A percentile compares a stretch with the other conserved stretches of the same genome.
Conservation (phyloP, 2,888 invertebrate species). For the Xylota segnis region DNA sequence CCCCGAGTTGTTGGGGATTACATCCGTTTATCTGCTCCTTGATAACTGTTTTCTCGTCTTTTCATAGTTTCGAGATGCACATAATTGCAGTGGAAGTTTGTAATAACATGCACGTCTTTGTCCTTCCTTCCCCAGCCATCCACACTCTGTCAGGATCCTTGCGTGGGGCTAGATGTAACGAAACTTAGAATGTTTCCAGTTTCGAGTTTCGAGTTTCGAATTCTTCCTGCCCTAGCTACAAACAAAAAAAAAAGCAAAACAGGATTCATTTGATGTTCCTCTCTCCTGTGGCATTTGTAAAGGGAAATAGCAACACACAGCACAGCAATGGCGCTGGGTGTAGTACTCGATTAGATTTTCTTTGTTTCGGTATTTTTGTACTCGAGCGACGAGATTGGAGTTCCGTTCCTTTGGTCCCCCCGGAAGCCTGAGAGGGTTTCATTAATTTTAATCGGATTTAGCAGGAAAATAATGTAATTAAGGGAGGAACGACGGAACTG, state of each 20-base stretch:
- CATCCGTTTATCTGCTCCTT: slow-evolving; percentile 66
- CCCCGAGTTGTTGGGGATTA: slow-evolving; percentile 57
- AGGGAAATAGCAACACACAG: slow-evolving; percentile 11
- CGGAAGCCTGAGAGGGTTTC: slow-evolving; percentile 56
- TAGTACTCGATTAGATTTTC: slow-evolving; percentile 36
- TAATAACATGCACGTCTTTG: slow-evolving; percentile 51
- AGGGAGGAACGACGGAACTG: slow-evolving; percentile 13
- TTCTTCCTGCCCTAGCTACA: not conserved
- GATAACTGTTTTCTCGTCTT: slow-evolving; percentile 54
- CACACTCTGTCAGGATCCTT: not conserved
- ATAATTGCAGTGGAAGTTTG: slow-evolving; percentile 70
- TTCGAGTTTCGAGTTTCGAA: not conserved
- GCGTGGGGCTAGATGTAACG: not conserved
- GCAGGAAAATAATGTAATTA: slow-evolving; percentile 69
- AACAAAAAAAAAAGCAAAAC: slow-evolving; percentile 3
- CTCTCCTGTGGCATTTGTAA: not conserved
- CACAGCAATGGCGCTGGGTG: not conserved
- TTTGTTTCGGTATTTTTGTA: slow-evolving; percentile 62
- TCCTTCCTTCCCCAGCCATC: too few species aligned
- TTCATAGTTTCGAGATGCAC: slow-evolving; percentile 61
- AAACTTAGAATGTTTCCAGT: slow-evolving; percentile 11
- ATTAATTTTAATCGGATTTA: slow-evolving; percentile 76
- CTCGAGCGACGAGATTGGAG: slow-evolving; percentile 55
- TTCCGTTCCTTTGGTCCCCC: slow-evolving; percentile 37
- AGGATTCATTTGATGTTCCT: slow-evolving; percentile 28